Conservation (phyloP, 2,797 vertebrate genomes). For the Neosilurus hyrtlii region DNA sequence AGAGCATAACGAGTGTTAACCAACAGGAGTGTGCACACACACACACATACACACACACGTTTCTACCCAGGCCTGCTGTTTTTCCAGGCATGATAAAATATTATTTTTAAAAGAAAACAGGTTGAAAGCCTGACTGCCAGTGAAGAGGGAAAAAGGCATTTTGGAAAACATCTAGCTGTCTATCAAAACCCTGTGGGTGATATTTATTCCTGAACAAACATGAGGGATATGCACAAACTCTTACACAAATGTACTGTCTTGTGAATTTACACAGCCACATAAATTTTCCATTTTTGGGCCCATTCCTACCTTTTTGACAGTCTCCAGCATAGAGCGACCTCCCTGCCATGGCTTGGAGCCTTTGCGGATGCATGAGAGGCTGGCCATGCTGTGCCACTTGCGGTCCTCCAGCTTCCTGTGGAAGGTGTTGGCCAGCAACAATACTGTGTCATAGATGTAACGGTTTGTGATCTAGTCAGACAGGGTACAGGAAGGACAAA, state of each 20-base stretch:
- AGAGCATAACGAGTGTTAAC: conserved; percentile 33
- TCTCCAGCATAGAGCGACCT: conserved; percentile 96
- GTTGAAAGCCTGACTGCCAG: conserved; percentile 16
- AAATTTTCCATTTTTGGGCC: neutral
- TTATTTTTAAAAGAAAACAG: neutral
- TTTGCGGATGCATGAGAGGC: conserved; percentile 94
- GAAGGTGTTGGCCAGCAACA: conserved; percentile 93
- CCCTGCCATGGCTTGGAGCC: conserved; percentile 98
- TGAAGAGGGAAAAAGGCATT: neutral
- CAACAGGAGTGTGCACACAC: conserved; percentile 36
- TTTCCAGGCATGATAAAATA: conserved; percentile 42
- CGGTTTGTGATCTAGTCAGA: conserved; percentile 88
- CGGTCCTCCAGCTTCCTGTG: conserved; percentile 97
- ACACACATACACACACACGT: conserved; percentile 30
- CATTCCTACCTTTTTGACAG: conserved; percentile 89
- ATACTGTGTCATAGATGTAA: conserved; percentile 93
- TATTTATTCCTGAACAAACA: conserved; percentile 29
- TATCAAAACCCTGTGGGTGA: conserved; percentile 52
- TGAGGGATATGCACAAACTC: conserved; percentile 6
- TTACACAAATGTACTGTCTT: conserved; percentile 11
- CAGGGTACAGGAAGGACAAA: conserved; percentile 7
- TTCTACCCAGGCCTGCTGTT: conserved; percentile 43
- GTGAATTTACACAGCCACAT: conserved; percentile 15
- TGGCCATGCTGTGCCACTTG: conserved; percentile 99
- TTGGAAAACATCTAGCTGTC: conserved; percentile 31